phyloP scores from a whole-genome alignment of 1,140 invertebrate species.

The Hermatobates lingyangjiaoensis region DNA sequence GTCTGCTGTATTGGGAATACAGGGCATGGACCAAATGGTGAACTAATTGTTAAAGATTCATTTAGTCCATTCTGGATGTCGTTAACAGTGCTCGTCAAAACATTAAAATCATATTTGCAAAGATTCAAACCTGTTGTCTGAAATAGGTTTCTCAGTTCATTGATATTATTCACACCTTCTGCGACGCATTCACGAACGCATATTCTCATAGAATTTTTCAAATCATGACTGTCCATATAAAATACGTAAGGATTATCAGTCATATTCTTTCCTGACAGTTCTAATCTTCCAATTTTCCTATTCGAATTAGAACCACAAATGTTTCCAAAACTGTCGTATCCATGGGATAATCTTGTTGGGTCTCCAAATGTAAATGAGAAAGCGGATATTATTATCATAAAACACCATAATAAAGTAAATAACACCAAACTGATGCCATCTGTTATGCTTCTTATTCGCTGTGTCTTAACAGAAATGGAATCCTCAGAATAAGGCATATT shows the following conservation, averaged over 20 bases:
- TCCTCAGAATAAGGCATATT: no score
- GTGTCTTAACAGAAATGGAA: neutral
- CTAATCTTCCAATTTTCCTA: slow-evolving; percentile 46
- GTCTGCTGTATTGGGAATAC: slow-evolving; percentile 46
- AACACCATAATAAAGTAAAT: neutral
- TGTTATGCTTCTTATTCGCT: neutral
- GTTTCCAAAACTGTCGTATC: slow-evolving; percentile 91
- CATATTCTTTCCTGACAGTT: slow-evolving; percentile 61
- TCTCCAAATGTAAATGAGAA: slow-evolving; percentile 81
- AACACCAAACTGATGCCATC: neutral
- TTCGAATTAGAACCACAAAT: slow-evolving; percentile 72
- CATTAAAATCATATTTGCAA: slow-evolving; percentile 43
- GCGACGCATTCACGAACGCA: slow-evolving; percentile 78
- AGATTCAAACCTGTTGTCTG: slow-evolving; percentile 46
- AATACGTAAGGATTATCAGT: slow-evolving; percentile 62
- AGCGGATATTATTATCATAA: slow-evolving; percentile 25
- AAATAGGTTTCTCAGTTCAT: slow-evolving; percentile 59
- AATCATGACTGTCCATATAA: slow-evolving; percentile 59
- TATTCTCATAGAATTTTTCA: slow-evolving; percentile 59
- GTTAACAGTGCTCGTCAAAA: slow-evolving; percentile 21
- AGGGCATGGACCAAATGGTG: slow-evolving; percentile 49
- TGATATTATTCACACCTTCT: slow-evolving; percentile 34
- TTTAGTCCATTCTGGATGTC: slow-evolving; percentile 6
- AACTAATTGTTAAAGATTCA: slow-evolving; percentile 23
- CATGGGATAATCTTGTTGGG: slow-evolving; percentile 69